These are phyloP conservation scores for Drosophila putrida DNA, from an alignment of 2,888 invertebrate species.

Conservation along the genomic window DNA sequence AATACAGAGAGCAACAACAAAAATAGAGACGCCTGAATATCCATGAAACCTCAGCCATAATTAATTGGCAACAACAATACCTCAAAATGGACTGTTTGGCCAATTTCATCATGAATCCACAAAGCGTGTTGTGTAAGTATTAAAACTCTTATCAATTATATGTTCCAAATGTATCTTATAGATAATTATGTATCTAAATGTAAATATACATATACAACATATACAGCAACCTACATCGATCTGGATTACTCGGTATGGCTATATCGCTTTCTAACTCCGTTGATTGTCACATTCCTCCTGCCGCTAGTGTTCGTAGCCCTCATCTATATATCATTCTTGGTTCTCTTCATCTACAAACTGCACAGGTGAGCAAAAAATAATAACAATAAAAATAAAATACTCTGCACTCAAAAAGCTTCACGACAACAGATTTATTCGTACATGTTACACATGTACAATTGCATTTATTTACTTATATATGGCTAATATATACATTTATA, in stretches of 20 bases:
- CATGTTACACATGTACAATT: not conserved
- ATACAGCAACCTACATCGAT: constrained; percentile 92
- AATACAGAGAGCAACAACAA: constrained; percentile 14
- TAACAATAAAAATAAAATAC: no score
- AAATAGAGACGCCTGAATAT: constrained; percentile 11
- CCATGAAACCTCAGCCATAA: constrained; percentile 38
- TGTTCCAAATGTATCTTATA: not conserved
- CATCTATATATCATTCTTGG: constrained; percentile 92
- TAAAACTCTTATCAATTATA: not conserved
- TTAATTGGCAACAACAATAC: constrained; percentile 17
- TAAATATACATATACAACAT: not conserved
- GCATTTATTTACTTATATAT: constrained; percentile 5
- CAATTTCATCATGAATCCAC: constrained; percentile 68
- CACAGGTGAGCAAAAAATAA: constrained; percentile 88
- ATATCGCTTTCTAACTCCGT: constrained; percentile 93
- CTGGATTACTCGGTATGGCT: constrained; percentile 94
- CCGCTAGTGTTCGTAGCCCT: constrained; percentile 93
- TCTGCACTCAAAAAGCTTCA: constrained; percentile 4
- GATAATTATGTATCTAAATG: not conserved
- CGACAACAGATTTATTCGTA: constrained; percentile 2
- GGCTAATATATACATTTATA: not conserved
- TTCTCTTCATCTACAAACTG: constrained; percentile 94
- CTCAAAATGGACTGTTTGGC: constrained; percentile 77
- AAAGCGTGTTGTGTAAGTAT: constrained; percentile 80
- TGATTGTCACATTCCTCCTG: constrained; percentile 93